A percentile compares a stretch with the other conserved stretches of the same genome.
Evolutionary conservation across 92 coral and sea anemone species (phyloP).

Genomic region (Zoanthus gigantus): DNA sequence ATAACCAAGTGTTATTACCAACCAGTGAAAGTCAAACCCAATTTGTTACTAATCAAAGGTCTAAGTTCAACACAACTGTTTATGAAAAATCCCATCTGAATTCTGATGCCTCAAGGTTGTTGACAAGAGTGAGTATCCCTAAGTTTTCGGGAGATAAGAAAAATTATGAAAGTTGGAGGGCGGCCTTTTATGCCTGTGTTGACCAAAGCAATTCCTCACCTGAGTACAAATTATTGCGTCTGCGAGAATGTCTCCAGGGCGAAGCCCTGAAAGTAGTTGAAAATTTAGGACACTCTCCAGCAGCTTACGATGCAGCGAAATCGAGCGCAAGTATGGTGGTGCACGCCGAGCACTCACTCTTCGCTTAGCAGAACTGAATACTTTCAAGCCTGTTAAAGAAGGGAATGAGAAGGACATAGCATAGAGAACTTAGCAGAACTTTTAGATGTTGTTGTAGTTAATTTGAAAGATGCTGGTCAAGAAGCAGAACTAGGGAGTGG

Average conservation of each 20-base stretch:
- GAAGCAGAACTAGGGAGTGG: constrained; percentile 72
- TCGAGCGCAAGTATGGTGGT: constrained; percentile 75
- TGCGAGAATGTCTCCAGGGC: constrained; percentile 62
- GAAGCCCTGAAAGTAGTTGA: constrained; percentile 73
- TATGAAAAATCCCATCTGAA: not conserved
- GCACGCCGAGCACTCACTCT: constrained; percentile 49
- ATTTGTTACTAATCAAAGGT: not conserved
- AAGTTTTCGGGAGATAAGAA: constrained; percentile 23
- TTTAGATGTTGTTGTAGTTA: constrained; percentile 55
- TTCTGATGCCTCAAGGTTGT: not conserved
- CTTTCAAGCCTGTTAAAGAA: constrained; percentile 23
- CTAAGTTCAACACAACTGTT: not conserved
- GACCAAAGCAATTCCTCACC: constrained; percentile 60
- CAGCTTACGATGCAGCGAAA: constrained; percentile 73
- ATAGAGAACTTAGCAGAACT: constrained; percentile 58
- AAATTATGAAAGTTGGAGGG: constrained; percentile 56
- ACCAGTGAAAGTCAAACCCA: not conserved
- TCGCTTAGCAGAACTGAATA: constrained; percentile 62
- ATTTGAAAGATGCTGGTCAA: constrained; percentile 70
- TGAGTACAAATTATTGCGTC: constrained; percentile 66
- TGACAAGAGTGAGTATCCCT: not conserved
- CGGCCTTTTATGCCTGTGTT: constrained; percentile 63
- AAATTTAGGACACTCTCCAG: constrained; percentile 65
- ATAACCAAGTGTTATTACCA: not conserved
- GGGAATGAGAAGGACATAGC: constrained; percentile 58